Conservation (phyloP, 2,113 vertebrate genomes). For the Tragulus kanchil region DNA sequence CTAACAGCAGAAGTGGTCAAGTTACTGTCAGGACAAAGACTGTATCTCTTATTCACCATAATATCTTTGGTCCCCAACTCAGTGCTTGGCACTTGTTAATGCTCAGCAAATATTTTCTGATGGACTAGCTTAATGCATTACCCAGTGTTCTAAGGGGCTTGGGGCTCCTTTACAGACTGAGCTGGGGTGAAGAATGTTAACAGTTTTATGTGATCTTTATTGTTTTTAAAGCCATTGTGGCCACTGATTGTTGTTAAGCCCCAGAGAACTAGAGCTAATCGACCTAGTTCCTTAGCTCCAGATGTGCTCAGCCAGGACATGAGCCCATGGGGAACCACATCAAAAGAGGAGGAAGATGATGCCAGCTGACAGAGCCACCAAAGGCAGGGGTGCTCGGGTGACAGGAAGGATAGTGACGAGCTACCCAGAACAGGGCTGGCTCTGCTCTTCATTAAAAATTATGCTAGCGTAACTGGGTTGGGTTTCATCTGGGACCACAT, state of each 20-base stretch:
- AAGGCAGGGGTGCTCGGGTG: background rate
- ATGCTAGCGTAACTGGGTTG: background rate
- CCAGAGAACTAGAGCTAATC: constrained; percentile 3
- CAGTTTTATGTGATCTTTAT: constrained; percentile 26
- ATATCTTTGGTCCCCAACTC: background rate
- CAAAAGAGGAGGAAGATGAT: constrained; percentile 10
- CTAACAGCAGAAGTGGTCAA: background rate
- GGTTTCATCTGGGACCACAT: constrained; percentile 68
- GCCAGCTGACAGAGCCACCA: constrained; percentile 50
- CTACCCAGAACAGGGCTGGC: background rate
- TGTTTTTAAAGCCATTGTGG: constrained; percentile 56
- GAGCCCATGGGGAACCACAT: constrained; percentile 55
- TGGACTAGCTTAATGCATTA: background rate
- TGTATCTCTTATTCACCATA: background rate
- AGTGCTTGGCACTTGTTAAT: background rate
- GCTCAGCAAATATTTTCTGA: constrained; percentile 22
- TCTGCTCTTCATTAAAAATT: constrained; percentile 64
- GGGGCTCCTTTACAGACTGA: background rate
- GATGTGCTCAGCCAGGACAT: constrained; percentile 66
- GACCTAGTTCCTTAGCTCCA: constrained; percentile 62
- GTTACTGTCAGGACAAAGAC: background rate
- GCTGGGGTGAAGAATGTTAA: constrained; percentile 23
- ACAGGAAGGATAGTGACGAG: background rate
- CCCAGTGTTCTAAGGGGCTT: background rate
- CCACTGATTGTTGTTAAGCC: constrained; percentile 40